Percentiles rank a stretch among this genome's conserved stretches.
Conservation (phyloP, 1,140 invertebrate genomes). For the Pogonomyrmex californicus region DNA sequence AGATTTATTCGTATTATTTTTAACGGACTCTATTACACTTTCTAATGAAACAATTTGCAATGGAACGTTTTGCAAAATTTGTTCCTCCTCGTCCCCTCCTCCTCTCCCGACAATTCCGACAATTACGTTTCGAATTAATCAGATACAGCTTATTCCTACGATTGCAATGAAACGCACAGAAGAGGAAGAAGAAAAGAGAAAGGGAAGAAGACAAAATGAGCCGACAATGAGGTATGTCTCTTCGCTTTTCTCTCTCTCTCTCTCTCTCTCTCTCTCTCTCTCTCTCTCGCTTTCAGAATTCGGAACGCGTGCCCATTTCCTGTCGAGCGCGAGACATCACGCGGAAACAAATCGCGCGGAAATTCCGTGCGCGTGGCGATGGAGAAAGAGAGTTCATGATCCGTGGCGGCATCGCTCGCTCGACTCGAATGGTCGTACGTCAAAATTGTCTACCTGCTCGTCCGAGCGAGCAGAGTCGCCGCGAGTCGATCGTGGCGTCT, state of each 20-base stretch:
- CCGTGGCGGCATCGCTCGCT: background rate
- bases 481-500: background rate
- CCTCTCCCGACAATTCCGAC: no score
- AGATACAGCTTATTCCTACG: no score
- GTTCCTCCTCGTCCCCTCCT: no score
- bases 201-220: background rate
- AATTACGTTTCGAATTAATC: no score
- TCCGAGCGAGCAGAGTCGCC: background rate
- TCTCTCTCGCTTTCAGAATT: background rate
- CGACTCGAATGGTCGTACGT: background rate
- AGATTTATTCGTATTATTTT: no score
- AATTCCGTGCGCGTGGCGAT: background rate
- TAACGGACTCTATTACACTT: no score
- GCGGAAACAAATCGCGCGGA: background rate
- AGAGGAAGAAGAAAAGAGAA: no score
- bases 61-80: no score
- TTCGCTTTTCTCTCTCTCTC: background rate
- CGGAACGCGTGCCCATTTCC: background rate
- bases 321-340: background rate
- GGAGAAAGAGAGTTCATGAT: background rate
- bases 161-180: no score
- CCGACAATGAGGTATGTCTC: background rate
- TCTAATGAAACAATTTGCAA: no score
- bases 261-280: background rate
- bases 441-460: background rate